Conservation (phyloP, 2,888 invertebrate genomes). For the Notodonta dromedarius region DNA sequence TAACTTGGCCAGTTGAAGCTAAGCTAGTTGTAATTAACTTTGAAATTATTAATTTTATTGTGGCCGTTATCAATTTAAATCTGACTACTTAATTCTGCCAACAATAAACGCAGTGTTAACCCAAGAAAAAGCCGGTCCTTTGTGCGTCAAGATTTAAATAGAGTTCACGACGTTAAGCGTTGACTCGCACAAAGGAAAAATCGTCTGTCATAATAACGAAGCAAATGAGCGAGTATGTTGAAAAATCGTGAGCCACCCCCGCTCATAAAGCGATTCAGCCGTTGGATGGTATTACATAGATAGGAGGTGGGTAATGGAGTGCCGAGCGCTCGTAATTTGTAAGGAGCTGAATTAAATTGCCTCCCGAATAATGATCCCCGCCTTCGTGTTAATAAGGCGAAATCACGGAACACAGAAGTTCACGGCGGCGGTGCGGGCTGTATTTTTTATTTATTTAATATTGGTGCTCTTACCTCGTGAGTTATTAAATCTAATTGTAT, state of each 20-base stretch:
- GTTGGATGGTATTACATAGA: conserved; percentile 40
- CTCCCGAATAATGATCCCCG: conserved; percentile 44
- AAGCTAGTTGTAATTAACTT: no score
- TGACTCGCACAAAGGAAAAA: conserved; percentile 14
- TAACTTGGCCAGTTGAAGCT: no score
- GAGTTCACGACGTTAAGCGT: conserved; percentile 1
- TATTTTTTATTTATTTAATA: conserved; percentile 21
- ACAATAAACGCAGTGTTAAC: not conserved
- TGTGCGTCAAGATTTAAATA: not conserved
- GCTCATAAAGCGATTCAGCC: conserved; percentile 39
- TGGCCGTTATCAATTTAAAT: no score
- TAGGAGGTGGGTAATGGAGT: conserved; percentile 47
- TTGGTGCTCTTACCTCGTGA: conserved; percentile 9
- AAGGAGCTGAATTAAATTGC: conserved; percentile 50
- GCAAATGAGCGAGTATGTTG: conserved; percentile 29
- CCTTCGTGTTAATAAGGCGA: conserved; percentile 44
- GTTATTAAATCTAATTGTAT: conserved; percentile 30
- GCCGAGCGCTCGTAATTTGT: conserved; percentile 49
- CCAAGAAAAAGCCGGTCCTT: not conserved
- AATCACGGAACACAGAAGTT: conserved; percentile 38
- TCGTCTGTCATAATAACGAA: conserved; percentile 29
- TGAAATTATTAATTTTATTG: no score
- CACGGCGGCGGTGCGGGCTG: conserved; percentile 13
- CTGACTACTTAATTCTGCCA: not conserved
- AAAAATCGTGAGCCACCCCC: conserved; percentile 32